These are phyloP conservation scores for Vulpes ferrilata DNA, from an alignment of 2,113 vertebrate species.

Conservation along the genomic window DNA sequence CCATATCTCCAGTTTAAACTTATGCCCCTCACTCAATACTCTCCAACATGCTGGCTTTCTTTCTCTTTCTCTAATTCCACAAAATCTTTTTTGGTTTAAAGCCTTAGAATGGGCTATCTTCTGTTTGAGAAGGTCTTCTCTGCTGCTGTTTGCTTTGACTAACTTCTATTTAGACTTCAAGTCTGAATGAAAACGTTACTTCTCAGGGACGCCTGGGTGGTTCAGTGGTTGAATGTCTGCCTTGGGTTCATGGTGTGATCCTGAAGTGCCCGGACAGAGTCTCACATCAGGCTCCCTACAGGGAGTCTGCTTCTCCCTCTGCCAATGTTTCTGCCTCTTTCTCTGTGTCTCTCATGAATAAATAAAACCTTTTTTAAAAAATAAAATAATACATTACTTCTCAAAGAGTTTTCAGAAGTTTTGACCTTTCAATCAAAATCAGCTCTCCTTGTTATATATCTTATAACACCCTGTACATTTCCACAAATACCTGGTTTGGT, in stretches of 20 bases:
- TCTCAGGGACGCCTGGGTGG: not conserved
- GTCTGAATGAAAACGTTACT: slow-evolving; percentile 39
- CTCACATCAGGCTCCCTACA: too few relatives aligned
- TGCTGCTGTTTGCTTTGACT: slow-evolving; percentile 22
- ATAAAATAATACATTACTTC: not conserved
- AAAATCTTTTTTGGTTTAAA: slow-evolving; percentile 5
- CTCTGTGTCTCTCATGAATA: too few relatives aligned
- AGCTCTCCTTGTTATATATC: not conserved
- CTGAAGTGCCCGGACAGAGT: too few relatives aligned
- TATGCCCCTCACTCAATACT: not conserved
- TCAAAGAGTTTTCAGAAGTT: not conserved
- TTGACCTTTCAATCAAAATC: not conserved
- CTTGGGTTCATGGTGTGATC: too few relatives aligned
- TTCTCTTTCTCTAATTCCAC: slow-evolving; percentile 14
- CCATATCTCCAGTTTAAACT: not conserved
- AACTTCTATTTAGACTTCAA: not conserved
- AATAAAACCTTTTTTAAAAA: too few relatives aligned
- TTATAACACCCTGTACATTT: not conserved
- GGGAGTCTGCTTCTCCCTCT: too few relatives aligned
- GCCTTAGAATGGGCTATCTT: not conserved
- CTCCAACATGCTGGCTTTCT: not conserved
- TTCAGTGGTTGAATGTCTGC: too few relatives aligned
- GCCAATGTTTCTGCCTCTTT: too few relatives aligned
- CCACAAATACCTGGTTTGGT: not conserved
- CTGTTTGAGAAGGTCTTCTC: slow-evolving; percentile 38